Evolutionary conservation across 2,888 invertebrate species (phyloP).

Genomic region (Orchesella flavescens): DNA sequence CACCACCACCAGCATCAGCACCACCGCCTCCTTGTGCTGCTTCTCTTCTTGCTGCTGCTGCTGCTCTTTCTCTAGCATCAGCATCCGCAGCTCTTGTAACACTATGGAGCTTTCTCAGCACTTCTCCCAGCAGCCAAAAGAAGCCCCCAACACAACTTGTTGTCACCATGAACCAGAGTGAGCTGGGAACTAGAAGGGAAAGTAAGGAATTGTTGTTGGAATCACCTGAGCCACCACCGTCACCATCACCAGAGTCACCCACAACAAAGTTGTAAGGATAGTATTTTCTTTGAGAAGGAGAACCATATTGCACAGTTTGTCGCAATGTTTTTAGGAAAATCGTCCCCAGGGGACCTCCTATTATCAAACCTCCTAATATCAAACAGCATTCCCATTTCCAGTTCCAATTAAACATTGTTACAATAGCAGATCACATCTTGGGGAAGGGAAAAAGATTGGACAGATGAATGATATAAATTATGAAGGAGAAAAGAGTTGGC

Average conservation of each 20-base stretch:
- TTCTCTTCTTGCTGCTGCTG: neutral
- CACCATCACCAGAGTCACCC: neutral
- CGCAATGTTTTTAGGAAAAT: slow-evolving; percentile 34
- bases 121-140: slow-evolving; percentile 64
- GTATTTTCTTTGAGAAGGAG: neutral
- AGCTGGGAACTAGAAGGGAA: slow-evolving; percentile 44
- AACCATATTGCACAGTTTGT: slow-evolving; percentile 8
- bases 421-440: neutral
- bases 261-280: neutral
- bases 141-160: slow-evolving; percentile 62
- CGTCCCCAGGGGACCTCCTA: slow-evolving; percentile 45
- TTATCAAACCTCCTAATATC: slow-evolving; percentile 30
- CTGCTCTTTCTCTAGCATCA: slow-evolving; percentile 1
- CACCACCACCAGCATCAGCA: neutral
- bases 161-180: slow-evolving; percentile 62
- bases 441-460: neutral
- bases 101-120: slow-evolving; percentile 60
- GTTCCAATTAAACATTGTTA: slow-evolving; percentile 38
- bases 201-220: slow-evolving; percentile 25
- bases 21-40: slow-evolving; percentile 1
- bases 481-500: no score
- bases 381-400: slow-evolving; percentile 54
- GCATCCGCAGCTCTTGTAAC: slow-evolving; percentile 41
- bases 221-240: neutral
- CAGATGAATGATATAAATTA: no score